Base-by-base conservation (phyloP, 1,140 invertebrate species). In the Neomicropteryx cornuta region DNA sequence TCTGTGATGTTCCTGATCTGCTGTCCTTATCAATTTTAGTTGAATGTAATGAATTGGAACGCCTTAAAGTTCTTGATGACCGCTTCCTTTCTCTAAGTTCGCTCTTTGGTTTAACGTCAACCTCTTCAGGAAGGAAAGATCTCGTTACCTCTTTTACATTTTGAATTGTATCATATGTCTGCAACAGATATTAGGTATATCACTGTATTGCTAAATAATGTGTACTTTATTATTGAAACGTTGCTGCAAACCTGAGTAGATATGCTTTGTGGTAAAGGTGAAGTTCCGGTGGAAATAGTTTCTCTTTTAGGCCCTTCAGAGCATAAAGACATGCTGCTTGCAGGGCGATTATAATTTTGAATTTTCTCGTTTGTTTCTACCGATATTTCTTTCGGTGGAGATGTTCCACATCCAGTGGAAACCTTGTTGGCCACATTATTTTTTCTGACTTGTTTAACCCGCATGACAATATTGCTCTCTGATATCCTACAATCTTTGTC, bases 241-340 rank as follows among this genome's bases (percentile, higher is more conserved):
- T 24, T 39, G 32, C 33, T 30, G 45, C 51, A 65, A 74, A 88
- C 86, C 74, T 89, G 87, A 18, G 86, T 89, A 18, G 85, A 84
- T 48, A 86, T 86, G 55, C 71, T 84, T 62, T 89, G 86, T 5
- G 86, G 86, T 23, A 84, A 83, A 34, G 86, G 86, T 14, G 86
- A 89, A 16, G 86, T 89, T 40, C 83, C 84, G 24, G 73, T 83
- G 23, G 75, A 75, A 16, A 52, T 46, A n/a, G 33, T 61, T 46
- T 54, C 52, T 36, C 53, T 53, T 30, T 49, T 54, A 13, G 51
- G 49, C 31, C 51, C 50, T 33, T 42, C 38, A 13, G 39, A n/a
- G n/a, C n/a, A n/a, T 33, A 48, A 50, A 28, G 44, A 49, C 18
- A 41, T 41, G 14, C 46, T 30, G 32, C 33, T 39, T 4, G 57